These are phyloP conservation scores for Sarcophilus harrisii DNA, from an alignment of 2,797 vertebrate genomes.

Conservation along the genomic window DNA sequence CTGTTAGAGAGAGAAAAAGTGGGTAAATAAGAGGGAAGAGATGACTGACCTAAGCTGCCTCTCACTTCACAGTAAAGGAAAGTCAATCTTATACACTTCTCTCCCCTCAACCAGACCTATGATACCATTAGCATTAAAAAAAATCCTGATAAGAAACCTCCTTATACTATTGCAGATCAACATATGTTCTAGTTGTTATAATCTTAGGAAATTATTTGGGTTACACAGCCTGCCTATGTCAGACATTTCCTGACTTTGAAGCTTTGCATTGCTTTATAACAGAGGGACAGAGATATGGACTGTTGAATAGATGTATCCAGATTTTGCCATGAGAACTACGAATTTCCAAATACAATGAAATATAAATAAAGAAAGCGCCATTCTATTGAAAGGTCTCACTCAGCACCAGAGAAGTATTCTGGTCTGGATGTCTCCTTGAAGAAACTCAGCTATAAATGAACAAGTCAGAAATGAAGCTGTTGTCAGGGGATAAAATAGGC, in stretches of 20 bases:
- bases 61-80: not conserved
- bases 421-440: not conserved
- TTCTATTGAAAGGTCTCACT: not conserved
- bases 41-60: not conserved
- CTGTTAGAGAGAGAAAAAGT: constrained; percentile 77
- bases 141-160: not conserved
- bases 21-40: fast-evolving
- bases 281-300: not conserved
- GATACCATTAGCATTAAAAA: not conserved
- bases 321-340: not conserved
- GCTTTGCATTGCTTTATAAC: not conserved
- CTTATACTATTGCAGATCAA: not conserved
- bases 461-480: not conserved
- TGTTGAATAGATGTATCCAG: not conserved
- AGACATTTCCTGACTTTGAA: not conserved
- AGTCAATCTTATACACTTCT: not conserved
- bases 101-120: not conserved
- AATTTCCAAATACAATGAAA: not conserved
- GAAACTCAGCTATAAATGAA: not conserved
- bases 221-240: not conserved
- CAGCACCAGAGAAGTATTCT: not conserved
- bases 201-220: not conserved
- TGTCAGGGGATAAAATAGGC: not conserved
- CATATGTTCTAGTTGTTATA: not conserved
- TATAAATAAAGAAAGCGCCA: not conserved